Percentiles rank a stretch among this genome's conserved stretches.
Evolutionary conservation across 2,113 vertebrate species (phyloP).

Genomic region (Rattus norvegicus): DNA sequence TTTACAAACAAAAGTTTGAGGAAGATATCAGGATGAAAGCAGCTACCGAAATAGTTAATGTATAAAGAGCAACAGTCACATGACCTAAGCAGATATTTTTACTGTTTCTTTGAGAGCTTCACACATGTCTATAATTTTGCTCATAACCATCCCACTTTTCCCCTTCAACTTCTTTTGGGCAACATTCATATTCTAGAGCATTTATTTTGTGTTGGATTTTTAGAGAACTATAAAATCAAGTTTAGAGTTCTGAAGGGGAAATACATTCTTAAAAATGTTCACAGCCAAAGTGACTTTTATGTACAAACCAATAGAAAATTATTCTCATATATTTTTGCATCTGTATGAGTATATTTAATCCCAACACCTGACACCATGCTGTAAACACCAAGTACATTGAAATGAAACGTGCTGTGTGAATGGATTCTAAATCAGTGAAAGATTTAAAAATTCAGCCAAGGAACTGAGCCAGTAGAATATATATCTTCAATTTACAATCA

Average conservation of each 20-base stretch:
- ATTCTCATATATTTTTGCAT: background rate
- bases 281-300: background rate
- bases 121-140: background rate
- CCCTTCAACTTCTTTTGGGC: background rate
- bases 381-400: background rate
- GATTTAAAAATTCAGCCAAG: background rate
- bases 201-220: constrained; percentile 25
- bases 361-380: background rate
- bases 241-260: background rate
- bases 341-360: background rate
- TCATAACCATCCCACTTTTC: background rate
- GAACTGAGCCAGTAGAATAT: constrained; percentile 11
- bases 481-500: background rate
- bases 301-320: background rate
- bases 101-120: background rate
- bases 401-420: background rate
- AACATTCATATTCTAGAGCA: background rate
- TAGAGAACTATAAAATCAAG: background rate
- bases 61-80: background rate
- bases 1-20: constrained; percentile 3
- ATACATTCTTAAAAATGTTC: background rate
- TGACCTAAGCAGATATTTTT: background rate
- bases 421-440: background rate
- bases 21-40: background rate
- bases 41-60: background rate